Percentiles rank a stretch among this genome's conserved stretches.
phyloP scores from a whole-genome alignment of 2,888 invertebrate species.

The Abrostola tripartita region DNA sequence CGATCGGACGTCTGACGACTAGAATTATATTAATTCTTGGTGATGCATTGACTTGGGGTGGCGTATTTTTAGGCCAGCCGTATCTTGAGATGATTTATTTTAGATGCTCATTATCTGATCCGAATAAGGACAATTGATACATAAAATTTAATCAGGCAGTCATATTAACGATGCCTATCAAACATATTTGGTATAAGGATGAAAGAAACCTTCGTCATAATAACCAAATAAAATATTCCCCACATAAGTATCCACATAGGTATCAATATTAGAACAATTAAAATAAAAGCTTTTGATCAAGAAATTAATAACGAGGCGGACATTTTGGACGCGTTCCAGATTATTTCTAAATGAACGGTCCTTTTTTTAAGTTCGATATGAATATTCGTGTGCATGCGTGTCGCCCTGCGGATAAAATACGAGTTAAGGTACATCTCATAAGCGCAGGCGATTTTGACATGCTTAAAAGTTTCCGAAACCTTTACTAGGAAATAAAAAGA shows the following conservation, averaged over 20 bases:
- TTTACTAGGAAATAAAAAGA: background rate
- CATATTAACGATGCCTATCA: background rate
- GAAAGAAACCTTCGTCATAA: background rate
- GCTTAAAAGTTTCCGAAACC: background rate
- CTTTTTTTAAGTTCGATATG: slow-evolving; percentile 74
- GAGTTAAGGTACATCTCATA: slow-evolving; percentile 47
- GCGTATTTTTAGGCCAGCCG: slow-evolving; percentile 37
- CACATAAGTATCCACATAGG: slow-evolving; percentile 20
- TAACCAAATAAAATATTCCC: background rate
- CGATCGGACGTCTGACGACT: slow-evolving; percentile 61
- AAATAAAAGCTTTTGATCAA: slow-evolving; percentile 71
- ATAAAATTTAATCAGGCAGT: background rate
- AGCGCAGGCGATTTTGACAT: slow-evolving; percentile 21
- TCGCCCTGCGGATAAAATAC: slow-evolving; percentile 69
- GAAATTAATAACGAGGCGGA: slow-evolving; percentile 69
- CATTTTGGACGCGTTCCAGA: slow-evolving; percentile 79
- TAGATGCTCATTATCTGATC: slow-evolving; percentile 2
- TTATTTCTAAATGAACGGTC: slow-evolving; percentile 74
- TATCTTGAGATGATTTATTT: slow-evolving; percentile 32
- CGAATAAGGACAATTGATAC: background rate
- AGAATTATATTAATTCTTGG: slow-evolving; percentile 59
- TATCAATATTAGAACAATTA: slow-evolving; percentile 66
- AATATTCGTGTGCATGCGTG: slow-evolving; percentile 82
- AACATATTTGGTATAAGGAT: background rate
- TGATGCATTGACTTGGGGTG: slow-evolving; percentile 52